Percentiles rank a stretch among this genome's conserved stretches.
Conservation (phyloP, 2,113 vertebrate species). For the Semicossyphus pulcher region DNA sequence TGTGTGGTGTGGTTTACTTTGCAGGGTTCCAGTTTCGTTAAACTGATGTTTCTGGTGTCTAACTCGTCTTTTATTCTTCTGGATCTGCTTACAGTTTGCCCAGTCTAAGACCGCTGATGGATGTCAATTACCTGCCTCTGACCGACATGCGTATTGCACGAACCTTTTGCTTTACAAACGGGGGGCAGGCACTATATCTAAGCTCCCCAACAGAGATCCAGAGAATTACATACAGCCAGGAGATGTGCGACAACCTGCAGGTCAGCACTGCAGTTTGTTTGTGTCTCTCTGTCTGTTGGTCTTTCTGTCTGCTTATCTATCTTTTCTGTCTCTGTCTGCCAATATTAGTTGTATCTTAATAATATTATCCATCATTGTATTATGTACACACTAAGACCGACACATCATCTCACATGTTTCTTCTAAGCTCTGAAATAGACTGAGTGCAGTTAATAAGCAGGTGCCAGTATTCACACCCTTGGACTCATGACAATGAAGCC, state of each 20-base stretch:
- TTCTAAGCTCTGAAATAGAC: too few species aligned
- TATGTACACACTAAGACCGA: too few species aligned
- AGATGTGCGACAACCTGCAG: conserved; percentile 98
- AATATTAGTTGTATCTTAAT: too few species aligned
- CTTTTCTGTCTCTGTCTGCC: too few species aligned
- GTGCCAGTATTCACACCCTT: conserved; percentile 4
- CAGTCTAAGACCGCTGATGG: conserved; percentile 95
- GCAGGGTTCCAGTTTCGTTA: too few species aligned
- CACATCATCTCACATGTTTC: too few species aligned
- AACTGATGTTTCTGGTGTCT: conserved; percentile 13
- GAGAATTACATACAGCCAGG: conserved; percentile 97
- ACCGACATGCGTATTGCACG: conserved; percentile 98
- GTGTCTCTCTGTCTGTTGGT: neutral
- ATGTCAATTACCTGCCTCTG: conserved; percentile 94
- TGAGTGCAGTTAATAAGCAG: too few species aligned
- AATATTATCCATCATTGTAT: too few species aligned
- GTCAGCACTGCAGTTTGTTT: conserved; percentile 70
- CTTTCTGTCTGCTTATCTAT: neutral
- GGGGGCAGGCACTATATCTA: conserved; percentile 95
- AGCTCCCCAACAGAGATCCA: conserved; percentile 98
- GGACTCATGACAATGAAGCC: conserved; percentile 36
- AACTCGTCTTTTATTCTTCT: conserved; percentile 24
- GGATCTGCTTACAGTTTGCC: conserved; percentile 87
- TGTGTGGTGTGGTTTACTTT: too few species aligned
- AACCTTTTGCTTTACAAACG: conserved; percentile 97